Base-by-base conservation (phyloP, 2,797 vertebrate genomes). In the Lithobates pipiens region DNA sequence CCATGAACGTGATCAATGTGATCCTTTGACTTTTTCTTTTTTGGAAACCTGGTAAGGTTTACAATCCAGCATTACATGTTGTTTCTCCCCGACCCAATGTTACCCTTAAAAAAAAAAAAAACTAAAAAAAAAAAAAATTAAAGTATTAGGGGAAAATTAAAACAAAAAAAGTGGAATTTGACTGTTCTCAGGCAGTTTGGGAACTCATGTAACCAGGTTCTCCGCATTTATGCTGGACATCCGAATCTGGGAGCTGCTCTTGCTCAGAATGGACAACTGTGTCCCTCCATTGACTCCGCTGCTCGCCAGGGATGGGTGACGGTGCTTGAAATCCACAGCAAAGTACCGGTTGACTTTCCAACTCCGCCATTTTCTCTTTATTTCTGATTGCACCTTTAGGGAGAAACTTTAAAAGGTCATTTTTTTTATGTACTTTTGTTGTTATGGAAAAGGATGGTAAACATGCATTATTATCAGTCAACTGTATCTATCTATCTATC, bases 331-430 rank as follows among this genome's bases (percentile, higher is more conserved):
- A 95, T 99, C 98, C 96, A 99, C 96, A 92, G 97, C 95, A 95
- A 99, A 99, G 93, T 99, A 99, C 85, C 97, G 96, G 95, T 99
- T 99, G 95, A 99, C 97, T 91, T 98, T 99, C 98, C 98, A 99
- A 96, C 98, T 99, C 94, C 98, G 95, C 98, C 98, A 99, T 94
- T 99, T 99, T 91, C 98, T 96, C 96, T 98, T 99, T 95, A 99
- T 98, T 96, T 99, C 98, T 78, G 98, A 99, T 94, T 99, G 98
- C 91, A 99, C 98, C 98, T 99, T 97, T 92, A 95, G 96, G 96
- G 94, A 96, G 94, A 96, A 96, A 96, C 95, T 93, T 94, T 92
- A 96, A 96, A 95, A 92, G 78, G 94, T 98, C 96, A 97, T 95
- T 96, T 95, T 94, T 94, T 92, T 83, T 93, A 94, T 94, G 93